A percentile compares a stretch with the other conserved stretches of the same genome.
Conservation (phyloP, 2,797 vertebrate species). For the Dendrocincla fuliginosa region DNA sequence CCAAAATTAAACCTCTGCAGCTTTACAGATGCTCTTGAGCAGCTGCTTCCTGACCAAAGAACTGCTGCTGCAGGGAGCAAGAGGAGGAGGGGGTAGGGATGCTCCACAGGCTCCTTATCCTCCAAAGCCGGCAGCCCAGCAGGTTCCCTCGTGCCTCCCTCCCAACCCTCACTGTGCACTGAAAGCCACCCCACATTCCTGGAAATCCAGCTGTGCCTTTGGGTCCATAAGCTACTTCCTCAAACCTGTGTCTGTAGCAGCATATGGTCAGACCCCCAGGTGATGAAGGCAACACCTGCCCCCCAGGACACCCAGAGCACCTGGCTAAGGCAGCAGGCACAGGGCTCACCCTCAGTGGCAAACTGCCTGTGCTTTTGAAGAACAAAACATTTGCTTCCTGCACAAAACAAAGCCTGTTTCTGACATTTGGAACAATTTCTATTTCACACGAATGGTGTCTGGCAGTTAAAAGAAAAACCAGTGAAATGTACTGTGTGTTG, state of each 20-base stretch:
- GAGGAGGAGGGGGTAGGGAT: background rate
- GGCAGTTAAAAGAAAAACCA: constrained; percentile 12
- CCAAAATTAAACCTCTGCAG: background rate
- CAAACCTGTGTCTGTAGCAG: accelerated
- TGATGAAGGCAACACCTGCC: accelerated
- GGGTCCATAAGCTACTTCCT: accelerated
- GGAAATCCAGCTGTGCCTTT: background rate
- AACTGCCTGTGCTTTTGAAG: background rate
- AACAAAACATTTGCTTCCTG: background rate
- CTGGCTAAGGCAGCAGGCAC: background rate
- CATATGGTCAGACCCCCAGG: accelerated
- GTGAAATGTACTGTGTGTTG: constrained; percentile 38
- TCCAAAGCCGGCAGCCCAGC: background rate
- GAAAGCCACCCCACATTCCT: background rate
- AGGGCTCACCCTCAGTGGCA: accelerated
- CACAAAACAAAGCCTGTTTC: background rate
- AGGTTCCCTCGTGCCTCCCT: background rate
- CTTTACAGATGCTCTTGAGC: background rate
- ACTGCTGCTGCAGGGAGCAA: background rate
- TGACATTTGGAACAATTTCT: constrained; percentile 46
- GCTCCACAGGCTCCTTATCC: background rate
- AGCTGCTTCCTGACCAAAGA: background rate
- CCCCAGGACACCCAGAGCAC: background rate
- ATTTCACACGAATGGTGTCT: constrained; percentile 12
- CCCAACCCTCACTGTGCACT: background rate